Evolutionary conservation across 2,113 vertebrate species (phyloP).

Genomic region (Genyomyrus donnyi): DNA sequence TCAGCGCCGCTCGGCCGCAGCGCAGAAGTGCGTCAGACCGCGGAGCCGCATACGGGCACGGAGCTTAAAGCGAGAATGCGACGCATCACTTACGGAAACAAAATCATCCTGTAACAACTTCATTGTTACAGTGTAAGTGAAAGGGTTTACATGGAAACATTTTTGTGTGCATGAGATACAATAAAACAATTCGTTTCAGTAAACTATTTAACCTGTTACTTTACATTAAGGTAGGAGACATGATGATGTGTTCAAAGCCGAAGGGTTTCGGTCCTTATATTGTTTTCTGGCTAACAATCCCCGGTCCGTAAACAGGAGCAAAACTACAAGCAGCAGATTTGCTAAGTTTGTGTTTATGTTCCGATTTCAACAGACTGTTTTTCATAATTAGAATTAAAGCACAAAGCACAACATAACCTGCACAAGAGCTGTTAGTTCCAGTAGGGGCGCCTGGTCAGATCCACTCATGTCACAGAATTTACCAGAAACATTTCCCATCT

Average conservation of each 20-base stretch:
- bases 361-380: background rate
- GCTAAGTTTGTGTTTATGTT: background rate
- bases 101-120: background rate
- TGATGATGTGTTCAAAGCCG: background rate
- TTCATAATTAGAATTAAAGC: background rate
- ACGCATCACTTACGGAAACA: background rate
- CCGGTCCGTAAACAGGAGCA: background rate
- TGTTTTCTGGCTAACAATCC: background rate
- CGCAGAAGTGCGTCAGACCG: slow-evolving; percentile 26
- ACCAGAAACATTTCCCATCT: background rate
- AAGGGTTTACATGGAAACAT: background rate
- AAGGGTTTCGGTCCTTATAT: background rate
- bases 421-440: background rate
- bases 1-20: slow-evolving; percentile 40
- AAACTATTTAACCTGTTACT: background rate
- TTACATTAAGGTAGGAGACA: background rate
- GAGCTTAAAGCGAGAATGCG: background rate
- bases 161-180: background rate
- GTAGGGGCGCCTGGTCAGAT: background rate
- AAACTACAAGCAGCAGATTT: background rate
- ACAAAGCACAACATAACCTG: background rate
- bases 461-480: background rate
- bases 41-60: background rate
- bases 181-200: background rate
- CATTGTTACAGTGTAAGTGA: background rate